A percentile compares a stretch with the other conserved stretches of the same genome.
Evolutionary conservation across 1,140 invertebrate species (phyloP).

Genomic region (Meloidogyne hapla): DNA sequence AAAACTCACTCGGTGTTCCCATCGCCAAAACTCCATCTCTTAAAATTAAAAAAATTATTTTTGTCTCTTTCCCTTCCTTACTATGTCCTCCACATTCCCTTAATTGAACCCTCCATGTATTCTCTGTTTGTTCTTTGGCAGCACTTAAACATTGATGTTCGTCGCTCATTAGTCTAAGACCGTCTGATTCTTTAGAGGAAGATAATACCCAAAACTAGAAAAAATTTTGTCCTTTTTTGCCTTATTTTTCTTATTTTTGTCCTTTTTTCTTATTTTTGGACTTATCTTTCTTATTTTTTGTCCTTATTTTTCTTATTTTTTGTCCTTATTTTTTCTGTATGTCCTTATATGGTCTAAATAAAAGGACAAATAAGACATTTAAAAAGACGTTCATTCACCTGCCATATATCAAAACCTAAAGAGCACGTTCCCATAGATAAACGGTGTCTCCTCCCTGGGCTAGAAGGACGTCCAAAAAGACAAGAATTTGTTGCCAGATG

Average conservation of each 20-base stretch:
- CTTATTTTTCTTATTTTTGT: too few relatives aligned
- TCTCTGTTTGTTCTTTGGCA: background rate
- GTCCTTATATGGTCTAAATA: background rate
- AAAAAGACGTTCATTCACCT: constrained; percentile 45
- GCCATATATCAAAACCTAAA: constrained; percentile 62
- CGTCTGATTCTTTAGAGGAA: constrained; percentile 29
- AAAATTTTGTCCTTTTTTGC: too few relatives aligned
- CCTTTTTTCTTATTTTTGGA: too few relatives aligned
- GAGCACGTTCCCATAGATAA: constrained; percentile 51
- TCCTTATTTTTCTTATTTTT: too few relatives aligned
- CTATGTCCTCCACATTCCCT: constrained; percentile 53
- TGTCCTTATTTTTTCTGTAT: constrained; percentile 13
- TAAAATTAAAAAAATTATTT: background rate
- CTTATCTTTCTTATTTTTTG: too few relatives aligned
- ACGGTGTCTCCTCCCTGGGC: constrained; percentile 44
- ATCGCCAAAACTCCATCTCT: constrained; percentile 26
- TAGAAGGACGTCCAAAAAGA: constrained; percentile 48
- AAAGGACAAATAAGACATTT: background rate
- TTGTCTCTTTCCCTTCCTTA: constrained; percentile 14
- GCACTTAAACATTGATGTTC: constrained; percentile 48
- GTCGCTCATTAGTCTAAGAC: constrained; percentile 46
- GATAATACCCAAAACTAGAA: constrained; percentile 58
- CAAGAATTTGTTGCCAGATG: constrained; percentile 40
- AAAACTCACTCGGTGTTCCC: background rate
- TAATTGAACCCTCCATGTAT: constrained; percentile 39